Conservation (phyloP, 1,140 invertebrate species). For the Steinernema feltiae region DNA sequence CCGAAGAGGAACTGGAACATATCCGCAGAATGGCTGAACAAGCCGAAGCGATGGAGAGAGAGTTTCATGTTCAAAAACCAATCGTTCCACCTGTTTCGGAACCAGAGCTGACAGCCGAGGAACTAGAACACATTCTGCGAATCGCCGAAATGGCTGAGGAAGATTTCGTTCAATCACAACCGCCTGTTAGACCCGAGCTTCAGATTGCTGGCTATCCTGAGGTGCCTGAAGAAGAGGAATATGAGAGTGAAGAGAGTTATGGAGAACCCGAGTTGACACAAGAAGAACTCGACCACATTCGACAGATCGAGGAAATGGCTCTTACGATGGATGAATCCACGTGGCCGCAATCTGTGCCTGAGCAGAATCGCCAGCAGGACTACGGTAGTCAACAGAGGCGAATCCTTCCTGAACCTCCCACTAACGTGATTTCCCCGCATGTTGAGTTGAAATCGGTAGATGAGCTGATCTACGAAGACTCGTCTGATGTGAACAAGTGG, state of each 20-base stretch:
- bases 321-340: background rate
- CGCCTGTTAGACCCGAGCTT: no score
- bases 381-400: no score
- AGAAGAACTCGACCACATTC: conserved; percentile 19
- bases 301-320: conserved; percentile 12
- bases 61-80: background rate
- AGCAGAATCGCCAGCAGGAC: no score
- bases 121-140: conserved; percentile 22
- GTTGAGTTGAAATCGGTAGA: background rate
- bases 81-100: no score
- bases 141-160: conserved; percentile 16
- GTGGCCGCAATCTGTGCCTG: background rate
- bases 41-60: background rate
- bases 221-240: background rate
- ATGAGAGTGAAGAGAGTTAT: background rate
- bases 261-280: conserved; percentile 5
- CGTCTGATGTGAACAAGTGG: conserved; percentile 20
- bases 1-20: conserved; percentile 6
- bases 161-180: background rate
- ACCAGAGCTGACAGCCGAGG: conserved; percentile 24
- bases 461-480: background rate
- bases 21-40: conserved; percentile 12
- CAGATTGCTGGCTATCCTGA: background rate
- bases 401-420: no score
- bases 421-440: background rate